Evolutionary conservation across 2,113 vertebrate genomes (phyloP), one percentile per base, ranked within the genome.

Genomic region (Oncorhynchus nerka): DNA sequence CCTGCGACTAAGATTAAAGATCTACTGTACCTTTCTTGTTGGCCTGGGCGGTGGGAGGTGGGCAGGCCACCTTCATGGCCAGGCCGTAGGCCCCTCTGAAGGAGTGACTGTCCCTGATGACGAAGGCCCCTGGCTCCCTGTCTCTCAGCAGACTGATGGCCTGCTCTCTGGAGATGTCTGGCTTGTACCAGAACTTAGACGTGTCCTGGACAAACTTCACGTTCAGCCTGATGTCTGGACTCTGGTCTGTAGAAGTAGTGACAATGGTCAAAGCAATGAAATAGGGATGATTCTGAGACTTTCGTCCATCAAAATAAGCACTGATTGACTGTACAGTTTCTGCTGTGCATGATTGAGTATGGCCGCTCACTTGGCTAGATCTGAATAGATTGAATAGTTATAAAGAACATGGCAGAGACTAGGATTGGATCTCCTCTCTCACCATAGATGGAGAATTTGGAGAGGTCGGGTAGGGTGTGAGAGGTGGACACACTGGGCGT

Each of bases 121-220:
- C 93, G 81, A 99, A 99, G 49, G 97, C 95, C 1, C 97, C 97
- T 0, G 97, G 97, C 83, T 99, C 97, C 57, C 95, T 91, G 91
- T 99, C 97, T 88, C 96, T 98, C 77, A 99, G 81, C 81, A 99
- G 87, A 0, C 92, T 93, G 0, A 99, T 99, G 83, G 97, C 97
- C 92, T 99, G 97, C 82, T 99, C 97, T 84, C 97, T 93, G 84
- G 97, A 96, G 88, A 99, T 99, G 69, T 99, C 97, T 0, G 97
- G 95, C 75, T 99, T 99, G 92, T 99, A 99, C 97, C 97, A 99
- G 90, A 93, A 99, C 90, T 96, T 99, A 72, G 97, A 98, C 6
- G 97, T 99, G 87, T 99, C 97, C 92, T 99, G 97, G 48, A 99
- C 97, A 92, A 99, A 99, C 87, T 98, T 99, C 73, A 99, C 95